Base-by-base conservation (phyloP, 2,797 vertebrate genomes). In the Scolopax rusticola region DNA sequence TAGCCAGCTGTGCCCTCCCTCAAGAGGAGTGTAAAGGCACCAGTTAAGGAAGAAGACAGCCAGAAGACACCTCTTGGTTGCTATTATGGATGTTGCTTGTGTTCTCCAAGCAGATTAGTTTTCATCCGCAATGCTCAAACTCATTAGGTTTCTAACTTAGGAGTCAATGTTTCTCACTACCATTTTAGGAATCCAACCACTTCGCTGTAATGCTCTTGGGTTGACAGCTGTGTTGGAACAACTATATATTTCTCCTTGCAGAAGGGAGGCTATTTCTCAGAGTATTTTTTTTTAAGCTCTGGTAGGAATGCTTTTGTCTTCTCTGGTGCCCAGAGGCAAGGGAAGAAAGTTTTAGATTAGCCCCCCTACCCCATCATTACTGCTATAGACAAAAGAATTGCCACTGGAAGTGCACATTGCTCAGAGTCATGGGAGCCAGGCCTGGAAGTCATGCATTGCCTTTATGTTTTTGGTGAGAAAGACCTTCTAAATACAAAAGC, bases 171-270 rank as follows among this genome's bases (percentile, higher is more conserved):
- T 88, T 41, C 71, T 77, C 84, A 50, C 25, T 14, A 6, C 71
- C 91, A 83, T 41, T 30, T 63, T 92, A 94, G 92, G 82, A 57
- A 83, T 38, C 54, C 83, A 81, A 30, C 50, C 89, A 75, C 87
- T 63, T 21, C 2, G 2, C 70, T 84, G 84, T 3, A 40, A 38
- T 28, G 76, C 92, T 95, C 81, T 51, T 68, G 68, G 40, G 67
- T 60, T 82, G 60, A 45, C 87, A 90, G 91, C 88, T 74, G 76
- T 71, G 83, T 25, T 51, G 84, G 88, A 96, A 84, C 84, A 70
- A 8, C 67, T 32, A 36, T n/a, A 11, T 36, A 59, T 63, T 8
- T 83, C 87, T 91, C 56, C 68, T 32, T 50, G 70, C 28, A 33
- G 64, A 43, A 79, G 33, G 36, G 54, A 73, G 53, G 12, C 8